Base-by-base conservation (phyloP, 2,113 vertebrate species). In the Eulacestoma nigropectus region DNA sequence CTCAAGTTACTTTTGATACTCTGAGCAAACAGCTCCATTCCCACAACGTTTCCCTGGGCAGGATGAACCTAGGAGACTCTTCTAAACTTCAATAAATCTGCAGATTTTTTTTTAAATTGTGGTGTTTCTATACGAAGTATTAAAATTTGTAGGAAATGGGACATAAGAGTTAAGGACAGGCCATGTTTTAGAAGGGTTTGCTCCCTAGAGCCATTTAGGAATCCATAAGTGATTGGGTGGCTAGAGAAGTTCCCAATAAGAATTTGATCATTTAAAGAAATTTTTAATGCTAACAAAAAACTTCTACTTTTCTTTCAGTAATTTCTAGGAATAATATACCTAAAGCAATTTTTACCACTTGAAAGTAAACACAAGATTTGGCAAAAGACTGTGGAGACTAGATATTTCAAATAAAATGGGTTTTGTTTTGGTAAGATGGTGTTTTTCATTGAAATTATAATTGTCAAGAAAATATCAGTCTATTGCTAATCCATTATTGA, bases 201-300 rank as follows among this genome's bases (percentile, higher is more conserved):
- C 8, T 83, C 9, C 59, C 41, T 63, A 46, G 20, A 93, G 32
- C 12, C 19, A 5, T 63, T 64, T 67, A 75, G 42, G 81, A 82
- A 53, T 60, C 55, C 2, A 0, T 32, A 47, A 56, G 33, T 72
- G 56, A 67, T 41, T 60, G 47, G 0, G 1, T 81, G 39, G 33
- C 33, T 81, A 4, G 7, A 68, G 13, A 37, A 64, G 35, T 30
- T 94, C 21, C 44, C 63, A 29, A 15, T 70, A 75, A 72, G 44
- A 59, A 75, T 64, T 42, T 70, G 23, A 39, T 42, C 4, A 53
- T 80, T 73, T 64, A 41, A 69, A 44, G 86, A 32, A 55, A 15
- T 59, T 60, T 18, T 69, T 72, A 25, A 46, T 68, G 17, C 17
- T 86, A n/a, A 49, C 19, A 60, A 56, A 70, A 76, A 62, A 6